These are phyloP conservation scores for Dolichallabes microphthalmus DNA, from an alignment of 2,113 vertebrate genomes.

Conservation along the genomic window DNA sequence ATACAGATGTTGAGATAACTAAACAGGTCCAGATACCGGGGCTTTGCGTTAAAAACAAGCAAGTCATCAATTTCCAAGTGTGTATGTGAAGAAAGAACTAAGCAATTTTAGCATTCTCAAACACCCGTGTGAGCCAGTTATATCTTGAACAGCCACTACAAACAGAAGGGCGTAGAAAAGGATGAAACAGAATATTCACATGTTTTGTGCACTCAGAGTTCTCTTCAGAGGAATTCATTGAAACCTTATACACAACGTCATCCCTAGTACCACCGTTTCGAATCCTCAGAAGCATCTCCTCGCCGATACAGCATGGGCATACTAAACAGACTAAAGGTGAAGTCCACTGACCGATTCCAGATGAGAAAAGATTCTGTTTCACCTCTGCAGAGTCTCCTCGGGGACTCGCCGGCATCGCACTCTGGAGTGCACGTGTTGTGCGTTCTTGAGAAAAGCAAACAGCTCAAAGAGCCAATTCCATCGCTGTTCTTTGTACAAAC, in stretches of 20 bases:
- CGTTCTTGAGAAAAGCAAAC: conserved; percentile 21
- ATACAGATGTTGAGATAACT: neutral
- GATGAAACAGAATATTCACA: neutral
- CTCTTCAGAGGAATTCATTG: conserved; percentile 2
- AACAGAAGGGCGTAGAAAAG: neutral
- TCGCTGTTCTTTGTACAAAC: conserved; percentile 13
- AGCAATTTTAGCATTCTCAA: neutral
- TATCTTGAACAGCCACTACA: neutral
- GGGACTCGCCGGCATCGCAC: conserved; percentile 30
- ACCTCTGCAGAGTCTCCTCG: conserved; percentile 10
- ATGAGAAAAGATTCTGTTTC: conserved; percentile 40
- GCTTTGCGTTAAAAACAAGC: neutral
- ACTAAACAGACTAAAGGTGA: conserved; percentile 47
- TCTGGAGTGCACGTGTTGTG: neutral
- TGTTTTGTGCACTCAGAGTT: neutral
- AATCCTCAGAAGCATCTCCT: neutral
- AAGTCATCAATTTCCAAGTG: neutral
- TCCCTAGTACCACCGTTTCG: conserved; percentile 14
- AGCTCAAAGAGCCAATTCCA: conserved; percentile 22
- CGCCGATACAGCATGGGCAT: neutral
- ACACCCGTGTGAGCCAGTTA: neutral
- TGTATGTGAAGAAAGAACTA: neutral
- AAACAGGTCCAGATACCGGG: neutral
- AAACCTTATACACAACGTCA: conserved; percentile 23
- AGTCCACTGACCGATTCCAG: conserved; percentile 23